These are phyloP conservation scores for Parnassius mnemosyne DNA, from an alignment of 2,888 invertebrate genomes.

Conservation along the genomic window DNA sequence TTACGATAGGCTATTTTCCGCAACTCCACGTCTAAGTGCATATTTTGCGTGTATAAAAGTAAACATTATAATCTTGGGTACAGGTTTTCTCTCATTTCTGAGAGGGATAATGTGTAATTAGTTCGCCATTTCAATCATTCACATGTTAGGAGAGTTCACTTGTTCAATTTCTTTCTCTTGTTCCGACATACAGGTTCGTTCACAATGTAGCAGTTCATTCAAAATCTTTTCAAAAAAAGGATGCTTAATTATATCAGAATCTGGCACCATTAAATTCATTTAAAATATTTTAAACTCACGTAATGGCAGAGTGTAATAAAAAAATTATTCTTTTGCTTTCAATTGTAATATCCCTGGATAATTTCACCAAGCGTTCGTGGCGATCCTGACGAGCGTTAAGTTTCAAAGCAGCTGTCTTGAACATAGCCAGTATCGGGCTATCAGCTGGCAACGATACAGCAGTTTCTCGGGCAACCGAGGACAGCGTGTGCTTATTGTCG, in stretches of 20 bases:
- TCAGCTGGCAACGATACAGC: constrained; percentile 53
- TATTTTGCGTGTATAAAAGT: too few species aligned
- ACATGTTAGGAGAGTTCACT: too few species aligned
- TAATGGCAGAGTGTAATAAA: constrained; percentile 86
- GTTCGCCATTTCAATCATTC: too few species aligned
- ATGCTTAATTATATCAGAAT: too few species aligned
- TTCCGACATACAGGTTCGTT: too few species aligned
- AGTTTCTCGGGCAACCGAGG: constrained; percentile 55
- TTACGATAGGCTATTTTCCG: too few species aligned
- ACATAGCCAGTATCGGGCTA: constrained; percentile 81
- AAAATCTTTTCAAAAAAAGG: not conserved
- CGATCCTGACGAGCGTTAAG: constrained; percentile 90
- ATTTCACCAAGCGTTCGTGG: constrained; percentile 90
- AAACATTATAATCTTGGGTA: too few species aligned
- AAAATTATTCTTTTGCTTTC: constrained; percentile 95
- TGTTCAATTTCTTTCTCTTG: too few species aligned
- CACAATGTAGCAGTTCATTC: too few species aligned
- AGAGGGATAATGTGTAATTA: too few species aligned
- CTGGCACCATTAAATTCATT: not conserved
- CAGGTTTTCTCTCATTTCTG: too few species aligned
- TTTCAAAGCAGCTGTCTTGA: constrained; percentile 82
- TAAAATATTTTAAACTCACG: constrained; percentile 54
- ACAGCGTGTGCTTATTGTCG: constrained; percentile 48
- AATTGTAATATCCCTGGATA: constrained; percentile 91
- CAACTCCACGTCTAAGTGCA: too few species aligned